phyloP scores from a whole-genome alignment of 2,797 vertebrate species.

The Thamnophis elegans region DNA sequence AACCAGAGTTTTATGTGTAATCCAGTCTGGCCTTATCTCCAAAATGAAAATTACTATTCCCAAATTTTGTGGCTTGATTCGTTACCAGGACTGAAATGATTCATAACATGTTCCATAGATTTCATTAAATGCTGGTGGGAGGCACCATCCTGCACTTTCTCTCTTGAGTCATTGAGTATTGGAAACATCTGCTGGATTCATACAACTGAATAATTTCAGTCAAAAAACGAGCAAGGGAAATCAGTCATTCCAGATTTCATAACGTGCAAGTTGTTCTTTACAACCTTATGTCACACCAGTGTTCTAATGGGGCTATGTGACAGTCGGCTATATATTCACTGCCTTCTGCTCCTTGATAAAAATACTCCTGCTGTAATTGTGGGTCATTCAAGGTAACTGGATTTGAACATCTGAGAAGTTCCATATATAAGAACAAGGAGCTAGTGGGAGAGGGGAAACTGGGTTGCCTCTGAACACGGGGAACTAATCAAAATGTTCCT shows the following conservation, averaged over 20 bases:
- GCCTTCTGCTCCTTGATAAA: conserved; percentile 2
- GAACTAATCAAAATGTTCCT: background rate
- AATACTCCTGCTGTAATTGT: background rate
- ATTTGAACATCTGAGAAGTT: background rate
- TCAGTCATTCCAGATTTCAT: background rate
- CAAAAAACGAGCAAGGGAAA: background rate
- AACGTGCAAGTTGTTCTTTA: background rate
- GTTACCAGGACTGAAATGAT: background rate
- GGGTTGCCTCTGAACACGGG: background rate
- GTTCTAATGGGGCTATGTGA: background rate
- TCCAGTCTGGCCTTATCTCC: background rate
- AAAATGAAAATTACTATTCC: background rate
- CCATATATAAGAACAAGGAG: background rate
- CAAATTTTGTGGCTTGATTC: background rate
- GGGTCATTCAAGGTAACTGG: background rate
- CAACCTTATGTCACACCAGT: background rate
- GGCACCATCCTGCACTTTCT: background rate
- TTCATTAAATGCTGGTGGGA: background rate
- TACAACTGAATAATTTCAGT: conserved; percentile 4
- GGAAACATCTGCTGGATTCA: background rate
- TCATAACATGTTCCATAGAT: background rate
- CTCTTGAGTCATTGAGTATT: background rate
- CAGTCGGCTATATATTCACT: background rate
- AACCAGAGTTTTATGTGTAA: background rate
- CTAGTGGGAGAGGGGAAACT: background rate